phyloP scores from a whole-genome alignment of 2,888 invertebrate species.

The Diplazon laetatorius region DNA sequence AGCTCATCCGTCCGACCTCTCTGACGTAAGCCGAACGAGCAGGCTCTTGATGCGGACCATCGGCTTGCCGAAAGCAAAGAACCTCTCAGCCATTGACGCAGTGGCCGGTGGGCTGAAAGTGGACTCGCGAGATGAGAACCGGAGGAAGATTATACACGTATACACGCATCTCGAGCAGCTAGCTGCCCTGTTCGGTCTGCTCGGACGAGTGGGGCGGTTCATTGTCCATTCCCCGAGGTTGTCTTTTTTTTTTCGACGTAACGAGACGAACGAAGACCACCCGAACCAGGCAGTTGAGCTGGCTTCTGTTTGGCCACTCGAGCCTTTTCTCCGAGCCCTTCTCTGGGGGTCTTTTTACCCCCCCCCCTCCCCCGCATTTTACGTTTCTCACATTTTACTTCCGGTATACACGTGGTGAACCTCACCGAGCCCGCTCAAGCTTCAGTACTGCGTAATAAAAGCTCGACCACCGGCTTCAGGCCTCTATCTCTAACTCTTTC shows the following conservation, averaged over 20 bases:
- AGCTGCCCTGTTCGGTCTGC: conserved; percentile 10
- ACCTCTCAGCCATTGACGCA: conserved; percentile 17
- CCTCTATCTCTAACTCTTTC: background rate
- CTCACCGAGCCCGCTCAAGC: background rate
- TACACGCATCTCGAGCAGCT: conserved; percentile 20
- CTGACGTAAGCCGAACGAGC: conserved; percentile 4
- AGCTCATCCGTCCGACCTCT: background rate
- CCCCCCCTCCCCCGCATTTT: too few species aligned
- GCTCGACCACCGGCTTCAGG: conserved; percentile 13
- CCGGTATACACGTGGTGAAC: conserved; percentile 9
- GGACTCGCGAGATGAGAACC: conserved; percentile 33
- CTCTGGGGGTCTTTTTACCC: conserved; percentile 13
- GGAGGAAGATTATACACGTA: too few species aligned
- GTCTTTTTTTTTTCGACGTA: too few species aligned
- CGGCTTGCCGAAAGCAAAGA: conserved; percentile 11
- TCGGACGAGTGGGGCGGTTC: conserved; percentile 17
- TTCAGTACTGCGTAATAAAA: conserved; percentile 28
- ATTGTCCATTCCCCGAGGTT: conserved; percentile 50
- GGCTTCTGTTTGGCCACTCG: conserved; percentile 22
- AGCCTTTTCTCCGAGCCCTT: conserved; percentile 39
- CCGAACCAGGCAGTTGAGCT: conserved; percentile 37
- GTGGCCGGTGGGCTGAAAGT: conserved; percentile 13
- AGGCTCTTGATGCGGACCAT: conserved; percentile 13
- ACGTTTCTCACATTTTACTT: conserved; percentile 16
- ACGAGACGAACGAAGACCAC: conserved; percentile 46